A percentile compares a stretch with the other conserved stretches of the same genome.
Conservation (phyloP, 2,113 vertebrate species). For the Heterochromis multidens region DNA sequence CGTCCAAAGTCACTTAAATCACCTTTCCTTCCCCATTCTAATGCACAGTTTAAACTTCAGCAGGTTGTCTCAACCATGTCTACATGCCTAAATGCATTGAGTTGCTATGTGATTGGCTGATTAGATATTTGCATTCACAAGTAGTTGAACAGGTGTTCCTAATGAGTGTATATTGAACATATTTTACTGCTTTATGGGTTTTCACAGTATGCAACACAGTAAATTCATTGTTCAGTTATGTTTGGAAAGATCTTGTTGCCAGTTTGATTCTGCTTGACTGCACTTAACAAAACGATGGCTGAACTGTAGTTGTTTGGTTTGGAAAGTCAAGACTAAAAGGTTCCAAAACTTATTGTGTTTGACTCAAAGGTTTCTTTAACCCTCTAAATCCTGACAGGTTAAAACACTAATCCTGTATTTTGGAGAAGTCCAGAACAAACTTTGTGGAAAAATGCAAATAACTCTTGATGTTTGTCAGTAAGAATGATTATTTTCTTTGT, state of each 20-base stretch:
- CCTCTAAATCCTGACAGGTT: neutral
- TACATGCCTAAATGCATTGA: too few species aligned
- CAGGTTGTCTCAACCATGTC: too few species aligned
- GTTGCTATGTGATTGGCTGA: neutral
- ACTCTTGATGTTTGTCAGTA: fast-evolving
- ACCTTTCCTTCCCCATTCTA: too few species aligned
- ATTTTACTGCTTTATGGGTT: neutral
- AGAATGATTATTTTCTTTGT: neutral
- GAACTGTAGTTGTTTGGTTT: too few species aligned
- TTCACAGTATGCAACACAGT: neutral
- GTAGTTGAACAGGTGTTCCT: neutral
- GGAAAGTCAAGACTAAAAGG: neutral
- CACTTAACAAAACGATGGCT: too few species aligned
- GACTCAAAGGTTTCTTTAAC: neutral
- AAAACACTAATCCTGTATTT: neutral
- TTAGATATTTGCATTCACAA: neutral
- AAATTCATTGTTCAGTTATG: neutral
- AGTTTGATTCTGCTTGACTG: too few species aligned
- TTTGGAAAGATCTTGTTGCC: neutral
- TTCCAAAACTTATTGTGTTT: neutral
- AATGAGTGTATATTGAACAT: neutral
- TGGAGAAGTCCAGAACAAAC: neutral
- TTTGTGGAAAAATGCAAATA: fast-evolving
- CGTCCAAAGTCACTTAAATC: too few species aligned
- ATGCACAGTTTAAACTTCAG: too few species aligned